A percentile compares a stretch with the other conserved stretches of the same genome.
Evolutionary conservation across 1,140 invertebrate species (phyloP).

Genomic region (Conus ventricosus): DNA sequence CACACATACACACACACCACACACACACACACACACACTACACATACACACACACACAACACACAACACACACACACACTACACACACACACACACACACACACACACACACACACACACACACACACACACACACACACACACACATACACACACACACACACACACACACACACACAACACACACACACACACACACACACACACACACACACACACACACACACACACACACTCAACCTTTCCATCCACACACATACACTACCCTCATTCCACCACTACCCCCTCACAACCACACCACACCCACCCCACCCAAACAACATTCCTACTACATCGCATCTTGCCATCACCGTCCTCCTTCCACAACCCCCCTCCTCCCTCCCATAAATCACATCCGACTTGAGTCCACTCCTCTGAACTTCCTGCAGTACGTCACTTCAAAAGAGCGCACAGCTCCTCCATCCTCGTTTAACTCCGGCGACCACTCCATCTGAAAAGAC

Average conservation of each 20-base stretch:
- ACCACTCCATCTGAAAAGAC: conserved; percentile 71
- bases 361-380: conserved; percentile 74
- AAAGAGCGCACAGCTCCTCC: too few species aligned
- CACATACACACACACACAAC: too few species aligned
- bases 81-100: background rate
- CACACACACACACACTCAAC: background rate
- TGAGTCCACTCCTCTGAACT: too few species aligned
- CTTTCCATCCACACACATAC: background rate
- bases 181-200: too few species aligned
- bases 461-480: too few species aligned
- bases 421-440: too few species aligned
- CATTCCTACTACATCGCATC: conserved; percentile 83
- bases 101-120: background rate
- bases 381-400: too few species aligned
- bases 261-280: background rate
- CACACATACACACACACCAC: too few species aligned
- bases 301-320: background rate
- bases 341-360: conserved; percentile 88
- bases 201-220: too few species aligned
- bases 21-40: too few species aligned
- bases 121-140: background rate
- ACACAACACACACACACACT: too few species aligned
- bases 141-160: background rate
- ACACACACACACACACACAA: background rate
- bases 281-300: background rate